Evolutionary conservation across 2,888 invertebrate species (phyloP), one percentile per base, ranked within the genome.

Genomic region (Drosophila neutralis): DNA sequence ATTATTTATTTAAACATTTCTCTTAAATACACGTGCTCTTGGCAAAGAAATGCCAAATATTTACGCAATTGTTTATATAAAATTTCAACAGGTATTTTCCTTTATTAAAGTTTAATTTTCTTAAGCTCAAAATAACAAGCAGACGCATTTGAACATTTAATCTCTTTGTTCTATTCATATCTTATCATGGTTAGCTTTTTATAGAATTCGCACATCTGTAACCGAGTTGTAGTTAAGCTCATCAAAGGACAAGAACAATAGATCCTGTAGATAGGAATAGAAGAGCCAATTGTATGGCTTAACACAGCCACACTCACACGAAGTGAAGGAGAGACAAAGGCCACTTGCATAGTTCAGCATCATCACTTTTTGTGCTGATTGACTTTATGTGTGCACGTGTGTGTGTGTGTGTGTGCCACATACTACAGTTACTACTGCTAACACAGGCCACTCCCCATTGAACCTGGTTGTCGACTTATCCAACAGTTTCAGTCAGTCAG

Each of bases 331-430:
- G 70, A 68, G 72, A 66, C 78, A 73, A 88, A 80, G 66, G 82
- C 73, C 80, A 78, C 83, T 87, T 85, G 83, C 80, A 69, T 65
- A 73, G 80, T 76, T 87, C 72, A 66, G 83, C 78, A 73, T 73
- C 86, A 82, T 82, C 87, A 82, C 80, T 77, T 80, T 66, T 82
- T 89, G 89, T 85, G 89, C 73, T 80, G 89, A 85, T 85, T 85
- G 85, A 70, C 80, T 77, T 87, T 78, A 68, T 56, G 24, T 70
- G 58, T 57, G 61, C 42, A 33, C 66, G 53, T 59, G 60, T 31
- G 49, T 73, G 71, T 54, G 33, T 53, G 60, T 24, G 36, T 18
- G 11, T n/a, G n/a, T 8, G n/a, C 3, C 21, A 31, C 38, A 51
- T 5, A 18, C 18, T 18, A 29, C 38, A 8, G 38, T 10, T 15